Base-by-base conservation (phyloP, 2,888 invertebrate genomes). In the Chaitophorus viminalis region DNA sequence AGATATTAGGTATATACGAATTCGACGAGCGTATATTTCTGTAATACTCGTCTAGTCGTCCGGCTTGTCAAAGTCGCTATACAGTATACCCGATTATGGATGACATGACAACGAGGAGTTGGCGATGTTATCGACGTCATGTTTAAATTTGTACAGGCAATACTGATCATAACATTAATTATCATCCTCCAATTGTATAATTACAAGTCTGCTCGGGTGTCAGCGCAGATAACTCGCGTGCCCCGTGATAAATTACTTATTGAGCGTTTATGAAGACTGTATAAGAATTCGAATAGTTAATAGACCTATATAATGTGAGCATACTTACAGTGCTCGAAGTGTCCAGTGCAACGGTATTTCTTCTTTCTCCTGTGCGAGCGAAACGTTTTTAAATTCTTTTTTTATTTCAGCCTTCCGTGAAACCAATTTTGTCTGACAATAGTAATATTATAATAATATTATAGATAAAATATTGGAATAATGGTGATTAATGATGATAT, bases 121-220 rank as follows among this genome's bases (percentile, higher is more conserved):
- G 5, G 18, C 29, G 77, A 77, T 46, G n/a, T 46, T 76, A 76
- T 76, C 75, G 46, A 1, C 46, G 4, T 5, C 68, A 4, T 25
- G n/a, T 60, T 60, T 60, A 60, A 60, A 75, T 75, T 75, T n/a
- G 21, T 60, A 60, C 8, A 25, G 18, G 60, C 68, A 21, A n/a
- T n/a, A 29, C 68, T 11, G 9, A 74, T 76, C 75, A 76, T n/a
- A 54, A 31, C 52, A 52, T 77, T 77, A 77, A 54, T 77, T 46
- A 77, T 77, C 31, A 29, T 31, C 76, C 25, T 31, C 76, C 25
- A 74, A 74, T 36, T 25, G 17, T 76, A 76, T 76, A 76, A 76
- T 76, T 46, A 76, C 25, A 76, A 39, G 39, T 36, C 46, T 76
- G 17, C 76, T 39, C 6, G 21, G 76, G 52, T 39, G 76, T n/a